Evolutionary conservation across 2,888 invertebrate genomes (phyloP), one percentile per base, ranked within the genome.

Genomic region (Temnothorax ravouxi): DNA sequence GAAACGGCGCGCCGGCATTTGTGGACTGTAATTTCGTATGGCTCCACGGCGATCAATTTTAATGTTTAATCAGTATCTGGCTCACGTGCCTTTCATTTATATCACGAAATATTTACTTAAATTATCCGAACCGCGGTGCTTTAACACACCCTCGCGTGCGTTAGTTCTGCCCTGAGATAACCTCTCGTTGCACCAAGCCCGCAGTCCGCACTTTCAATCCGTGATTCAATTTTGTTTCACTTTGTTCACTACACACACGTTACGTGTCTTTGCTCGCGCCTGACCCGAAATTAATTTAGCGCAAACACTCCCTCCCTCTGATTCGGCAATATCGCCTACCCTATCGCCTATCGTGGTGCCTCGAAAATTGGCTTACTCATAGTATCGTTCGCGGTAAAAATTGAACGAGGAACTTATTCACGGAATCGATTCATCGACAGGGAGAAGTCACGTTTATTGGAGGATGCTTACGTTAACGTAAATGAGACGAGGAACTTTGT

Each of bases 61-160:
- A 86, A 84, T 86, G 90, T 90, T 90, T 90, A 90, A 90, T 90
- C 89, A 87, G 89, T 84, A 86, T 86, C 89, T 71, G 71, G 64
- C 82, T 59, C 84, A 71, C 85, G 83, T 84, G 82, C 67, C 79
- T 80, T 84, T 83, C 90, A 71, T 75, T 81, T 86, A 83, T 86
- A 85, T 86, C 83, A 59, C 84, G 86, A 81, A 75, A 87, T 89
- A 86, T 90, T 90, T 90, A 84, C 90, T 89, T 84, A 84, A 88
- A 87, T 90, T 89, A 90, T 87, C 85, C 69, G 69, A 59, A 25
- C 25, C 38, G 69, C 38, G 79, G 77, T 81, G 69, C 86, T 89
- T 87, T 88, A 84, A 87, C 84, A 86, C 83, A 66, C 29, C 34
- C 72, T 80, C 77, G 47, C 76, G 83, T 83, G 61, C 76, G 67